Evolutionary conservation across 2,888 invertebrate species (phyloP).

Genomic region (Xestobium rufovillosum): DNA sequence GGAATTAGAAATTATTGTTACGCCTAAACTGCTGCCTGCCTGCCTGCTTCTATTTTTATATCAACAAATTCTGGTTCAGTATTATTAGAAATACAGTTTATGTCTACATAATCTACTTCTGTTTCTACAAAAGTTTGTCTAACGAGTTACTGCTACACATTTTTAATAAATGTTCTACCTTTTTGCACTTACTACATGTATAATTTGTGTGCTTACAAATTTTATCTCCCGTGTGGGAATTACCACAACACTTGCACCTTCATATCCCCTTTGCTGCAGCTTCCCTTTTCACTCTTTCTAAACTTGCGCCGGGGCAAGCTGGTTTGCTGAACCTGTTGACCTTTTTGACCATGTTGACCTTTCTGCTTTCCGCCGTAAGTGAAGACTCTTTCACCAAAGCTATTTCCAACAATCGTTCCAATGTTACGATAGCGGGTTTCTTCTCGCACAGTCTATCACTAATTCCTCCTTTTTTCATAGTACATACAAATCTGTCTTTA

Average conservation of each 20-base stretch:
- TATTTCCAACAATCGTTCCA: neutral
- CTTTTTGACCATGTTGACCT: neutral
- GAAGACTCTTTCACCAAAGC: neutral
- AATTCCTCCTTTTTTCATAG: neutral
- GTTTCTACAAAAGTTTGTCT: too few species aligned
- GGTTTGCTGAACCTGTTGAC: too few species aligned
- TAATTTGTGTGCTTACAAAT: constrained; percentile 9
- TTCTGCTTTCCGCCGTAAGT: neutral
- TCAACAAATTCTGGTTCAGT: too few species aligned
- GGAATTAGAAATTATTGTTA: too few species aligned
- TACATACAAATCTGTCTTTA: constrained; percentile 4
- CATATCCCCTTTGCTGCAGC: too few species aligned
- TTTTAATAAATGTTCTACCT: constrained; percentile 12
- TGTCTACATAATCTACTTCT: too few species aligned
- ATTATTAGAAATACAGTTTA: too few species aligned
- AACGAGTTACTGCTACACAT: constrained; percentile 11
- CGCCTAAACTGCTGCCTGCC: too few species aligned
- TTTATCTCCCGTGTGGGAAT: neutral
- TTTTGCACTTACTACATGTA: constrained; percentile 12
- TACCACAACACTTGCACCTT: constrained; percentile 2
- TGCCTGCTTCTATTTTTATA: too few species aligned
- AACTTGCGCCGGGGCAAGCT: too few species aligned
- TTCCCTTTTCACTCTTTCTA: too few species aligned
- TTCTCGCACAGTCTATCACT: constrained; percentile 3
- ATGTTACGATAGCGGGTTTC: neutral